Base-by-base conservation (phyloP, 92 coral and sea anemone genomes). In the Epizoanthus rinbou region DNA sequence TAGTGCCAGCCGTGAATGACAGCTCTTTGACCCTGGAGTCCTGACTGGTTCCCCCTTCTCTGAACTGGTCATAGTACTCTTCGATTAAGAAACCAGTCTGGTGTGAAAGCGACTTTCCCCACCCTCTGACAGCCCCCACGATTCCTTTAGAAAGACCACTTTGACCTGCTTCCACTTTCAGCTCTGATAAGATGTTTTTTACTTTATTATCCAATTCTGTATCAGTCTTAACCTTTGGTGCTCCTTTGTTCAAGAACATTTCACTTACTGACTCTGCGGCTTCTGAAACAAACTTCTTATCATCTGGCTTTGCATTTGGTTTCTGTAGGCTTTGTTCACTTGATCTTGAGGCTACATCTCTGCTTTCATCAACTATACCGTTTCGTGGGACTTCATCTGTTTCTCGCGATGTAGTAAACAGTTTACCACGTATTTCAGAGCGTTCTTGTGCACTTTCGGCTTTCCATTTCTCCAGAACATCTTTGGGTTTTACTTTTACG, bases 51-150 rank as follows among this genome's bases (percentile, higher is more conserved):
- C 68, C 81, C 23, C 80, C 80, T 57, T 69, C 79, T 72, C 76
- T 56, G 59, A 59, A 72, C 81, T 69, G 80, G 71, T 78, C 82
- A 23, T 78, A 78, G 59, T 83, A 83, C 54, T 83, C 86, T 24
- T 83, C 70, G 19, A 83, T 24, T 39, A 84, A 53, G 83, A 37
- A 45, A 3, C 82, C 76, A 6, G 64, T 71, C 84, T 76, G 31
- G 85, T 65, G 76, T 25, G 81, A 50, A 11, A 50, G n/a, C 17
- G 85, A 68, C 68, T 86, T 86, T 5, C 95, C 98, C 98, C 98
- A 93, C 22, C 81, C 82, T 50, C 90, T 89, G 1, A 85, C 98
- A 1, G 95, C 92, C 8, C 94, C 91, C 41, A 93, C 88, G 31
- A 93, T 86, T 23, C 85, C 91, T 73, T 84, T 86, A 17, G 97